Evolutionary conservation across 2,113 vertebrate genomes (phyloP).

Genomic region (Microtus richardsoni): DNA sequence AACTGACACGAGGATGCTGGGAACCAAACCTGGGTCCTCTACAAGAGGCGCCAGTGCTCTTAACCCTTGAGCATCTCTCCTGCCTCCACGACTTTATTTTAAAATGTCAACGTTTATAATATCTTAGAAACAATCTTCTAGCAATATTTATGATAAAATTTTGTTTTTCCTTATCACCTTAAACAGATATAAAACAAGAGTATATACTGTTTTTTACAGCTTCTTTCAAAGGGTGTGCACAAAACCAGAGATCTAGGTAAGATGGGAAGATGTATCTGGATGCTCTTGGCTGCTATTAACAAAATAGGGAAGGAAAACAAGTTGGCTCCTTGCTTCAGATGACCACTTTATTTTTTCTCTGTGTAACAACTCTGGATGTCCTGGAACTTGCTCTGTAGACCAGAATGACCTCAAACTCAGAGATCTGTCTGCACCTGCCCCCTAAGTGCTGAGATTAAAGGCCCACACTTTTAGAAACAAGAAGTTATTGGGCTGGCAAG

Average conservation of each 20-base stretch:
- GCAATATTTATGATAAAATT: not conserved
- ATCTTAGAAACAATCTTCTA: conserved; percentile 20
- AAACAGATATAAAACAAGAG: not conserved
- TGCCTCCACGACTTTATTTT: not conserved
- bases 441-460: not conserved
- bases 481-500: not conserved
- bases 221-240: not conserved
- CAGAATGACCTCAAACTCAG: not conserved
- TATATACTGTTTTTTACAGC: not conserved
- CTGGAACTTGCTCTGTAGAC: no score
- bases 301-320: not conserved
- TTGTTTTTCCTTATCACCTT: not conserved
- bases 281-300: conserved; percentile 65
- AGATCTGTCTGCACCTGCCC: not conserved
- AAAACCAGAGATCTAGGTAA: not conserved
- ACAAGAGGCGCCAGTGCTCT: not conserved
- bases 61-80: not conserved
- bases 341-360: not conserved
- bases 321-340: not conserved
- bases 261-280: not conserved
- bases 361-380: no score
- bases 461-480: not conserved
- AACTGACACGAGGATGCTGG: not conserved
- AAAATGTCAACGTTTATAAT: not conserved
- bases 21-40: not conserved